Base-by-base conservation (phyloP, 2,888 invertebrate species). In the Fragum sueziense region DNA sequence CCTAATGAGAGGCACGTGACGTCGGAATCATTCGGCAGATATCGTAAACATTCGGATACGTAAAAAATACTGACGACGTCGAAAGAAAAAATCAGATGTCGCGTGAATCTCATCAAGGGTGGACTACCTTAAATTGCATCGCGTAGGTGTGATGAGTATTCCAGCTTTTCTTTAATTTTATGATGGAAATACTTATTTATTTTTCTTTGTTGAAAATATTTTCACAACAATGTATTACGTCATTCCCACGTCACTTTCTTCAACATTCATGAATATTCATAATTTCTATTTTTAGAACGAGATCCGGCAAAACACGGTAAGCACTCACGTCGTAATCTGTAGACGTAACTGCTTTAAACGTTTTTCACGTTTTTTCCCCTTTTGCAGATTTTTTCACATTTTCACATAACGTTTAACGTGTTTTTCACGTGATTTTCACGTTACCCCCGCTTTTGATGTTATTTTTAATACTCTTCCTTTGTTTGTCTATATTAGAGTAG, bases 231-330 rank as follows among this genome's bases (percentile, higher is more conserved):
- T 37, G n/a, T 57, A 57, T 27, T 22, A 62, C 29, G 62, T 25
- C 62, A n/a, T 20, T 20, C 17, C 4, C n/a, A 14, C 4, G 47
- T 47, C 47, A 47, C 47, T 47, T 9, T 14, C 47, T 47, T 20
- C 20, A 3, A 9, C 47, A 4, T 47, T 47, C 20, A 67, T 67
- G 2, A 41, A n/a, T 67, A 27, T 41, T 27, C 29, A 47, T 70
- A 61, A 31, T 80, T 76, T 82, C 57, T 79, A 59, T 74, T 80
- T 80, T 62, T 79, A 84, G 84, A 84, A 76, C 74, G 84, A 33
- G 84, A 84, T 29, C 84, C 84, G 25, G 71, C 84, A 1, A 84
- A 84, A 68, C 84, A 84, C 72, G 84, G 84, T 84, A 84, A 80
- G 84, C 31, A 33, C 68, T 52, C 34, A 47, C 52, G 73, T 74